Conservation (phyloP, 1,140 invertebrate genomes). For the Idris sp. region DNA sequence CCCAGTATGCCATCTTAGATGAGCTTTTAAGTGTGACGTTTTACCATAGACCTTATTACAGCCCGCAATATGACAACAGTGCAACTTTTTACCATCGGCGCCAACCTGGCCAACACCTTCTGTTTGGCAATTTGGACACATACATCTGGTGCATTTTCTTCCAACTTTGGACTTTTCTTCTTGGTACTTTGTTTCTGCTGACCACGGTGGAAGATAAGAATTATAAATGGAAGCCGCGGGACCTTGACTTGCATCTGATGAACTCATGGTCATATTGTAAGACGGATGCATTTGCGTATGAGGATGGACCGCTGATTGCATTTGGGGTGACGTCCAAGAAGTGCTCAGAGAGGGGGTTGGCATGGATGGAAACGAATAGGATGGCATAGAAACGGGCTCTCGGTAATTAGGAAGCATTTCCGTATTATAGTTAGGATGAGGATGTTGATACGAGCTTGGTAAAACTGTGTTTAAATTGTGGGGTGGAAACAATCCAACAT, state of each 20-base stretch:
- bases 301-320: neutral
- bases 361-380: slow-evolving; percentile 42
- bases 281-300: slow-evolving; percentile 55
- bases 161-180: slow-evolving; percentile 16
- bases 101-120: slow-evolving; percentile 80
- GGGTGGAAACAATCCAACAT: too few relatives aligned
- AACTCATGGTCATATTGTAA: slow-evolving; percentile 65
- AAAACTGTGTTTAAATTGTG: too few relatives aligned
- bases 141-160: slow-evolving; percentile 79
- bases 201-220: slow-evolving; percentile 52
- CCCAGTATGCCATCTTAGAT: slow-evolving; percentile 90
- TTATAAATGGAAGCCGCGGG: slow-evolving; percentile 45
- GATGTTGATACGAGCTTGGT: too few relatives aligned
- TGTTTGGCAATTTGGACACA: slow-evolving; percentile 85
- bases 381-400: neutral
- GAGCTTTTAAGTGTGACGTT: slow-evolving; percentile 93
- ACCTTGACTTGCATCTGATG: slow-evolving; percentile 53
- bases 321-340: slow-evolving; percentile 58
- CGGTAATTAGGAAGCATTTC: too few relatives aligned
- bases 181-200: slow-evolving; percentile 49
- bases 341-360: slow-evolving; percentile 26
- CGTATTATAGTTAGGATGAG: too few relatives aligned
- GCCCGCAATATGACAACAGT: slow-evolving; percentile 94
- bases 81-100: slow-evolving; percentile 84
- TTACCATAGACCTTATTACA: slow-evolving; percentile 95